Conservation (phyloP, 2,888 invertebrate genomes). For the Spodoptera littoralis region DNA sequence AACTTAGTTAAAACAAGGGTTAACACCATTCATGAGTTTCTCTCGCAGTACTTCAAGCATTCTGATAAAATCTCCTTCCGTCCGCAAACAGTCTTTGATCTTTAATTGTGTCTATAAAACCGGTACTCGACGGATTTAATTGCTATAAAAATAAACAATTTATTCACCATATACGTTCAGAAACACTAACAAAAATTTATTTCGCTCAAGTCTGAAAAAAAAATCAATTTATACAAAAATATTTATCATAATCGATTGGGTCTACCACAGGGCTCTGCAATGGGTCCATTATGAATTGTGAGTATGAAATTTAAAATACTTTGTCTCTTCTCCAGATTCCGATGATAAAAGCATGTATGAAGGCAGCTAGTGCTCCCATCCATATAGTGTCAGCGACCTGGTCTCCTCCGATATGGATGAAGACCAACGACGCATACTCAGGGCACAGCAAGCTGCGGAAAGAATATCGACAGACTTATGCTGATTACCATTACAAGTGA, state of each 20-base stretch:
- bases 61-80: too few relatives aligned
- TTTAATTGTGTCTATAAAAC: too few relatives aligned
- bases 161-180: too few relatives aligned
- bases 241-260: neutral
- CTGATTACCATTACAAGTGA: constrained; percentile 92
- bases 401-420: constrained; percentile 91
- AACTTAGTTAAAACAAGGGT: too few relatives aligned
- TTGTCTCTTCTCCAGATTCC: constrained; percentile 75
- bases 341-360: constrained; percentile 74
- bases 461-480: constrained; percentile 92
- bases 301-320: neutral
- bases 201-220: too few relatives aligned
- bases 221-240: too few relatives aligned
- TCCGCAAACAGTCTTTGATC: too few relatives aligned
- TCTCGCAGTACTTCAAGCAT: too few relatives aligned
- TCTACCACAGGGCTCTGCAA: neutral
- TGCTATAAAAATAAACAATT: constrained; percentile 45
- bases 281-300: neutral
- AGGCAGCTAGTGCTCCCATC: constrained; percentile 69
- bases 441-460: constrained; percentile 80
- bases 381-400: constrained; percentile 86
- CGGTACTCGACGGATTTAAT: too few relatives aligned
- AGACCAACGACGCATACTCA: constrained; percentile 81
- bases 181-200: too few relatives aligned
- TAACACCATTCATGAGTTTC: too few relatives aligned